Evolutionary conservation across 2,113 vertebrate species (phyloP).

Genomic region (Melospiza melodia): DNA sequence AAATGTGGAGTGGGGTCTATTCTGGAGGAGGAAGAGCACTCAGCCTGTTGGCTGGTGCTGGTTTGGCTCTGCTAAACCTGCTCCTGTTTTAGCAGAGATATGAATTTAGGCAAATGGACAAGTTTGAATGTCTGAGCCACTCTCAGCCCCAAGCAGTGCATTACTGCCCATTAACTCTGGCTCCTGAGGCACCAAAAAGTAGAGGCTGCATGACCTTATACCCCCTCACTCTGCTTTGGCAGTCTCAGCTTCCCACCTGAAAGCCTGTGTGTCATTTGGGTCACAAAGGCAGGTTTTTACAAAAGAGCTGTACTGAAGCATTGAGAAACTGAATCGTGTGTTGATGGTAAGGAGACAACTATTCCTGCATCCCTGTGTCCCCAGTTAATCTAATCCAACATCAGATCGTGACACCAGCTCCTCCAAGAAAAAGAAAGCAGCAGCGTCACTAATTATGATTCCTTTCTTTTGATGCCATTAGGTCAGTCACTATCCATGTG

Average conservation of each 20-base stretch:
- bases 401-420: not conserved
- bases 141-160: not conserved
- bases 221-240: not conserved
- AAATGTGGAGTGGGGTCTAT: not conserved
- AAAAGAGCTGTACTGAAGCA: not conserved
- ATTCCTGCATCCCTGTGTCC: not conserved
- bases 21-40: not conserved
- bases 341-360: not conserved
- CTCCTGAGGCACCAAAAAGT: not conserved
- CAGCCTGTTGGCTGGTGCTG: not conserved
- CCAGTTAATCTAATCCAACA: not conserved
- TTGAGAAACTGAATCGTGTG: fast-evolving
- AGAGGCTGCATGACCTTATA: not conserved
- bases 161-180: not conserved
- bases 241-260: not conserved
- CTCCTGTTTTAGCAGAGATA: not conserved
- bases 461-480: not conserved
- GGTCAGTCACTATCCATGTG: fast-evolving
- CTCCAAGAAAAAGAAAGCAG: not conserved
- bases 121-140: not conserved
- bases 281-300: not conserved
- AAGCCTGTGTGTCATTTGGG: not conserved
- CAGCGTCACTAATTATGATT: not conserved
- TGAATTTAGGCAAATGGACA: not conserved
- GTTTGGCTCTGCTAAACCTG: not conserved